phyloP scores from a whole-genome alignment of 2,113 vertebrate species.

The Megaleporinus macrocephalus region DNA sequence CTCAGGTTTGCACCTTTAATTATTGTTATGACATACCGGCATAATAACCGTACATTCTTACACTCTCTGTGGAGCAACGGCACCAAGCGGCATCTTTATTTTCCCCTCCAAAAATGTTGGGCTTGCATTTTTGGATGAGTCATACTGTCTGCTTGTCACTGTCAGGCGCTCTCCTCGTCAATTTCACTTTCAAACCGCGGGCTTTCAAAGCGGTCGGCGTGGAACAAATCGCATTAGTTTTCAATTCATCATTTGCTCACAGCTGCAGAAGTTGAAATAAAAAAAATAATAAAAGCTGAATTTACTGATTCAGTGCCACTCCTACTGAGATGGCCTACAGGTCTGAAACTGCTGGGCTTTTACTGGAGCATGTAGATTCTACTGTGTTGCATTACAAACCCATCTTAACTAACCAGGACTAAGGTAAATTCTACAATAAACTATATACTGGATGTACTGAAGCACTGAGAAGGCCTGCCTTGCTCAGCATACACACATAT shows the following conservation, averaged over 20 bases:
- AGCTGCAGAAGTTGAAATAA: constrained; percentile 15
- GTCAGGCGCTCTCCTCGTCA: constrained; percentile 22
- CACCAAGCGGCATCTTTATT: not conserved
- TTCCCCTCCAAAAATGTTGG: constrained; percentile 45
- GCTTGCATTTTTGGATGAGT: constrained; percentile 47
- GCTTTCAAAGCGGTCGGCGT: constrained; percentile 6
- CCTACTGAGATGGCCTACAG: not conserved
- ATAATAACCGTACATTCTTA: constrained; percentile 59
- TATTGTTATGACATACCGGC: constrained; percentile 55
- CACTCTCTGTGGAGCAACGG: constrained; percentile 40
- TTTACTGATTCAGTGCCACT: not conserved
- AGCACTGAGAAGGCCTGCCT: not conserved
- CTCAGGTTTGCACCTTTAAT: constrained; percentile 63
- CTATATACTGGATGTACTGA: too few species aligned
- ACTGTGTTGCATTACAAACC: not conserved
- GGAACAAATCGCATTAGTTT: constrained; percentile 45
- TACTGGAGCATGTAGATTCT: not conserved
- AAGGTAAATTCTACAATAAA: too few species aligned
- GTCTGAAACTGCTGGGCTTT: not conserved
- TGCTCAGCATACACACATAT: not conserved
- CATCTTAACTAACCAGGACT: not conserved
- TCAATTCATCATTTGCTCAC: constrained; percentile 30
- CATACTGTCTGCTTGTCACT: not conserved
- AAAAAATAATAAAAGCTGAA: not conserved
- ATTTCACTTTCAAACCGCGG: constrained; percentile 18